A percentile compares a stretch with the other conserved stretches of the same genome.
Conservation (phyloP, 2,888 invertebrate genomes). For the Caenorhabditis macrosperma region DNA sequence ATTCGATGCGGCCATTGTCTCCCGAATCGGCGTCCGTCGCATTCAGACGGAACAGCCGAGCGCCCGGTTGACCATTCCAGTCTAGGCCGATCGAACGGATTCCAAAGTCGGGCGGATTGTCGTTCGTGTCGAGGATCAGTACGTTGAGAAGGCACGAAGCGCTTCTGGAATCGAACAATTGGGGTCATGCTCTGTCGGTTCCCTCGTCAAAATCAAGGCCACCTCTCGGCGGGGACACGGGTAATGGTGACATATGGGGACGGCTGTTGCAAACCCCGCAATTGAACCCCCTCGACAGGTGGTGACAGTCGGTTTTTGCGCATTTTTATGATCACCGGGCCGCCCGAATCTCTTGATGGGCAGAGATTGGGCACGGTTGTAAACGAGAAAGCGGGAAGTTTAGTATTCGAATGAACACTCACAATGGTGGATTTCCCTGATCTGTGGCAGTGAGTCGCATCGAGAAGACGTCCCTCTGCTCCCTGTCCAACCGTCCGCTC, state of each 20-base stretch:
- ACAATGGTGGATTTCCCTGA: conserved; percentile 84
- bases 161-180: conserved; percentile 85
- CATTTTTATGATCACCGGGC: background rate
- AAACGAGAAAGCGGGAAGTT: background rate
- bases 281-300: background rate
- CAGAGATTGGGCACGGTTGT: background rate
- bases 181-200: background rate
- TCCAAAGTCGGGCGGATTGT: conserved; percentile 91
- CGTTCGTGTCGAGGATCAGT: conserved; percentile 88
- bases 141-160: conserved; percentile 88
- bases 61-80: conserved; percentile 28
- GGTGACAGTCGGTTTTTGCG: background rate
- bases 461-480: conserved; percentile 89
- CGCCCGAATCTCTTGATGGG: background rate
- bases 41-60: conserved; percentile 84
- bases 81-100: conserved; percentile 81
- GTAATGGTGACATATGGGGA: background rate
- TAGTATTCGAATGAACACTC: background rate
- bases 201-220: background rate
- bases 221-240: no score
- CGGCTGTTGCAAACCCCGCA: background rate
- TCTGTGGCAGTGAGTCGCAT: conserved; percentile 93
- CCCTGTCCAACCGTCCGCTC: conserved; percentile 91
- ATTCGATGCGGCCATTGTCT: conserved; percentile 88
- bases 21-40: conserved; percentile 90